phyloP scores from a whole-genome alignment of 2,797 vertebrate species.

The Thripadectes ignobilis region DNA sequence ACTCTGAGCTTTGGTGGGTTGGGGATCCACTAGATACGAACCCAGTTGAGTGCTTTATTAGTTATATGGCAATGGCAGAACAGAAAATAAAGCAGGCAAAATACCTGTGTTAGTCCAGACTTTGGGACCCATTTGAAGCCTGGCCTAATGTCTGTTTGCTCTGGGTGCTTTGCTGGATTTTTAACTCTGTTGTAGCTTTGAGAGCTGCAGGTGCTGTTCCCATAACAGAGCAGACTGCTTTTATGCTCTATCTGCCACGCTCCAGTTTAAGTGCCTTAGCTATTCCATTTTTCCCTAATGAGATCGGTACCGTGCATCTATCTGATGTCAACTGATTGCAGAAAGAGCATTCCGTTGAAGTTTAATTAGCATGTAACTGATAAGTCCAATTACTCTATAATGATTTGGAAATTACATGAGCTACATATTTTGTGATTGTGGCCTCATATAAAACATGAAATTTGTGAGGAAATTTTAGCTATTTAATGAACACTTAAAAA shows the following conservation, averaged over 20 bases:
- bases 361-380: constrained; percentile 74
- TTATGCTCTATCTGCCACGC: background rate
- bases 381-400: constrained; percentile 70
- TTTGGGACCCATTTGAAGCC: background rate
- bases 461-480: constrained; percentile 17
- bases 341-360: constrained; percentile 34
- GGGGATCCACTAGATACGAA: background rate
- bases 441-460: constrained; percentile 54
- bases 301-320: constrained; percentile 46
- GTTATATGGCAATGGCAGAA: background rate
- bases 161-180: background rate
- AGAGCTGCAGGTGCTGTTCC: background rate
- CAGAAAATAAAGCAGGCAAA: background rate
- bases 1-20: background rate
- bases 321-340: constrained; percentile 61
- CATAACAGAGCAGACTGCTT: background rate
- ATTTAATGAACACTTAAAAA: constrained; percentile 67
- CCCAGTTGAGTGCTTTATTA: rapidly evolving
- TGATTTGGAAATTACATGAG: constrained; percentile 70
- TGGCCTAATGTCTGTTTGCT: background rate
- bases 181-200: background rate
- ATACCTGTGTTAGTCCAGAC: background rate
- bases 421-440: constrained; percentile 47
- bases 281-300: constrained; percentile 35
- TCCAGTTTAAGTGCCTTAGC: background rate